Evolutionary conservation across 2,888 invertebrate species (phyloP), one percentile per base, ranked within the genome.

Genomic region (Drymonia ruficornis): DNA sequence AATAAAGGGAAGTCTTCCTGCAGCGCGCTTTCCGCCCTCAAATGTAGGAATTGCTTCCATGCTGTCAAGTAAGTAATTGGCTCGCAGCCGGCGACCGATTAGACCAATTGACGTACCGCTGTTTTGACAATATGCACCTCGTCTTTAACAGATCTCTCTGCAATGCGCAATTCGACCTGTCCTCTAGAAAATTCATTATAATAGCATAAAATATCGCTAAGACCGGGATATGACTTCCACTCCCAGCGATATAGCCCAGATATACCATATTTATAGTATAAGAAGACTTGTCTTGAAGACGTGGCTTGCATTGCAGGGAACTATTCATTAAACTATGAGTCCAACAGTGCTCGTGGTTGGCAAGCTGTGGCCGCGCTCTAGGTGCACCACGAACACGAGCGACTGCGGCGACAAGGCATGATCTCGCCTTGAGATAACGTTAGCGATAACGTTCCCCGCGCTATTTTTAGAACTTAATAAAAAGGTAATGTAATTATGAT

Each of bases 41-140:
- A 90, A 91, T 90, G 89, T 88, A 87, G 86, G 91, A 91, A 91
- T 90, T 89, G 87, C 89, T 91, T 89, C 89, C 90, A 91, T 83
- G 85, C 88, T 88, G 87, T 84, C 87, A 90, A 91, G 81, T 91
- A 87, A 88, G 85, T 91, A 91, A 92, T 91, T 91, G 91, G 78
- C 84, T 84, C 87, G 76, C 89, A 88, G 91, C 84, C 87, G 89
- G 88, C 81, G 80, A 75, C 84, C 87, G 84, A 91, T 91, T 91
- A 91, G 79, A 80, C 83, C 88, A 92, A 92, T 92, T 90, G 91
- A 81, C 86, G 73, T 87, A 82, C 87, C 81, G 86, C 86, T 91
- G 90, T 91, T 91, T 91, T 91, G 91, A 90, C 90, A 89, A 89
- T 83, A 88, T 80, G 80, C 79, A 73, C 76, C 72, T 72, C 60